Percentiles rank a stretch among this genome's conserved stretches.
Evolutionary conservation across 2,113 vertebrate species (phyloP).

Genomic region (Furnarius figulus): DNA sequence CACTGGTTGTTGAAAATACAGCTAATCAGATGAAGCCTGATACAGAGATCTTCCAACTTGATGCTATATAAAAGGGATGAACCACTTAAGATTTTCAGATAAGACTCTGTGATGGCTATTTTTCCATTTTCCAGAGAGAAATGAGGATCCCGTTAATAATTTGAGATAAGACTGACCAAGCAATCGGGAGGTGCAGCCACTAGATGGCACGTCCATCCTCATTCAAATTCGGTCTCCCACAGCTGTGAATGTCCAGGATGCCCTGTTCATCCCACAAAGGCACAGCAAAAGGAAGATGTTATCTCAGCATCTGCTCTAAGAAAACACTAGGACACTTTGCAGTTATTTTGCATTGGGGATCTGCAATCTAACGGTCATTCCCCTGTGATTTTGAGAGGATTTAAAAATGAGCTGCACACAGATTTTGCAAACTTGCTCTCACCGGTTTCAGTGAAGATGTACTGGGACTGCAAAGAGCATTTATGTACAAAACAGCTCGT

Average conservation of each 20-base stretch:
- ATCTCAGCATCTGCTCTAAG: not conserved
- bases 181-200: not conserved
- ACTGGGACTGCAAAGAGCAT: conserved; percentile 23
- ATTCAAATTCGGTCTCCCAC: not conserved
- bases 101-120: not conserved
- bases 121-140: not conserved
- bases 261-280: fast-evolving
- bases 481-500: conserved; percentile 59
- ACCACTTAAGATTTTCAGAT: not conserved
- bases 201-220: not conserved
- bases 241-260: not conserved
- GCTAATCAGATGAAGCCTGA: not conserved
- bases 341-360: not conserved
- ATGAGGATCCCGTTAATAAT: not conserved
- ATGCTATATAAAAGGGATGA: not conserved
- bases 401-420: conserved; percentile 1
- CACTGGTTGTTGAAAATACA: not conserved
- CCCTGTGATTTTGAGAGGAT: not conserved
- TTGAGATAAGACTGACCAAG: not conserved
- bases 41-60: not conserved
- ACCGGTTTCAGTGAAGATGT: conserved; percentile 5
- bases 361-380: conserved; percentile 15
- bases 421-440: conserved; percentile 6
- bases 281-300: not conserved
- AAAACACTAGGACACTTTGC: not conserved